Evolutionary conservation across 2,888 invertebrate species (phyloP), one percentile per base, ranked within the genome.

Genomic region (Eudasyphora cyanicolor): DNA sequence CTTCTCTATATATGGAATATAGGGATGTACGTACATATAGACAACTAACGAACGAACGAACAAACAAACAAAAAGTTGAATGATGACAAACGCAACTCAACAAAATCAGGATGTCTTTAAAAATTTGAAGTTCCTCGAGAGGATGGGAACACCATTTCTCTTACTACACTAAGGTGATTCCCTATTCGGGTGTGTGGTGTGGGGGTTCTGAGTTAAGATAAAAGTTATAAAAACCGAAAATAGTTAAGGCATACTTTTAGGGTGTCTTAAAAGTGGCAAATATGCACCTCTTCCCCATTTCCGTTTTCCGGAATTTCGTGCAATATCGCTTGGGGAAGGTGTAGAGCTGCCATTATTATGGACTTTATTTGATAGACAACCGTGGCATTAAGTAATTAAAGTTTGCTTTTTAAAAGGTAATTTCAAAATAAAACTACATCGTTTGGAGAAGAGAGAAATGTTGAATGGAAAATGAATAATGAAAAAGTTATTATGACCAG

Each of bases 161-260:
- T 7, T 45, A n/a, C n/a, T n/a, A n/a, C n/a, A n/a, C n/a, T n/a
- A n/a, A 2, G 3, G 45, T 45, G n/a, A 2, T 14, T 60, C 6
- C 1, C 29, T 5, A 8, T 29, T n/a, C n/a, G 1, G n/a, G 27
- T 51, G 17, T 51, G 5, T 45, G 14, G 5, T 45, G 14, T 45
- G 45, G 5, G 45, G 45, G 45, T n/a, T 45, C 45, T 8, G 45
- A 2, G 51, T 1, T 21, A 54, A 24, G 51, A 14, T 2, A 64
- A 67, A 67, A 67, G 67, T 42, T 14, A 67, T 67, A 67, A 67
- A 67, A 67, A 10, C 67, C 12, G 19, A 19, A 64, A 64, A 42
- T 67, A 67, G 67, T 67, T 42, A 42, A 38, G 38, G 67, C 24
- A 67, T 67, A 67, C 67, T 67, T 42, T 67, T 24, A 42, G 67